Evolutionary conservation across 2,797 vertebrate genomes (phyloP), one percentile per base, ranked within the genome.

Genomic region (Mustela erminea): DNA sequence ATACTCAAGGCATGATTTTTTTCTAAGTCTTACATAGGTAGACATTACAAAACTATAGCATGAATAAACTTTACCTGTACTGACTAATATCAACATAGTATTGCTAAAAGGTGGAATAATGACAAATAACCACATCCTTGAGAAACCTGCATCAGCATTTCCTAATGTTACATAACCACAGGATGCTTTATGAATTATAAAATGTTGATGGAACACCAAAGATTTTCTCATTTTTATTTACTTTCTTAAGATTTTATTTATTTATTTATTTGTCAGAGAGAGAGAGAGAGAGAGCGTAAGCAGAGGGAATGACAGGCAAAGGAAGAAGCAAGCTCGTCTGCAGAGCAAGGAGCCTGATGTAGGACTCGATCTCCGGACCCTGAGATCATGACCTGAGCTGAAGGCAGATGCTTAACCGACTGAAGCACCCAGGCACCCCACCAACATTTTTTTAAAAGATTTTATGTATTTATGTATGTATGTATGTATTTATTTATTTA

Each of bases 121-220:
- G 35, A 46, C 21, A 17, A n/a, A 41, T 27, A 81, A 74, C 52
- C 93, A 93, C 97, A 96, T 96, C 95, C 94, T 95, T 18, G 12
- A 94, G 87, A 96, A 15, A 90, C 32, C 72, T 72, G 32, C 29
- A 43, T 91, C 54, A 87, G 52, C 21, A 56, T 85, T 96, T 77
- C 93, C 75, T 58, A 62, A 54, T 8, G 29, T 54, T 56, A 46
- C 43, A n/a, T 46, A 77, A 90, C 18, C 80, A 54, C 68, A 92
- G 70, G 88, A 83, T 5, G 12, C 21, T 54, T 87, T 77, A 83
- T 41, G 43, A 87, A 77, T 62, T 46, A 60, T n/a, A 82, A 95
- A 74, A 66, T 75, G 11, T n/a, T 64, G 62, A 70, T n/a, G 29
- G 49, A 46, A 94, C 41, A 84, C 14, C 43, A 89, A 21, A 7